Conservation (phyloP, 2,888 invertebrate genomes). For the Eilema griseolum region DNA sequence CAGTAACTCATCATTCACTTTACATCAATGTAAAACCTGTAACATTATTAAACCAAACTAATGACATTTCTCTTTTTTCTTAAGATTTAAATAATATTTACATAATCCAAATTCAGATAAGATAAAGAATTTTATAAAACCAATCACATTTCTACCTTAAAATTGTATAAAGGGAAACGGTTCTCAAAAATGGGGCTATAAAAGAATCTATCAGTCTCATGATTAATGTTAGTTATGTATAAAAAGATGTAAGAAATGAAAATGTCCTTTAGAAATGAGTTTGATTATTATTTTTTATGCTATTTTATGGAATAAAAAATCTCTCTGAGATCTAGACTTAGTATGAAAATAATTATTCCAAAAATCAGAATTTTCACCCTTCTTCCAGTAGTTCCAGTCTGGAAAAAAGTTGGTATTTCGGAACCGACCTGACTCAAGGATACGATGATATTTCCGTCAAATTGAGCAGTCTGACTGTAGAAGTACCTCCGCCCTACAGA, state of each 20-base stretch:
- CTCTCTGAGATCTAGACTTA: background rate
- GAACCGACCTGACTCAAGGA: too few species aligned
- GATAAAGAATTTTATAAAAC: conserved; percentile 23
- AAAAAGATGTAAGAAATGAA: background rate
- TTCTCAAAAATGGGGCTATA: conserved; percentile 6
- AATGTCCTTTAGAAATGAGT: too few species aligned
- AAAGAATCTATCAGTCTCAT: background rate
- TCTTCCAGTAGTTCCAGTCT: background rate
- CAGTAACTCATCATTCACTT: background rate
- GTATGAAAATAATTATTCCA: background rate
- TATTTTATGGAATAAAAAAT: background rate
- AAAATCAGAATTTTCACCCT: background rate
- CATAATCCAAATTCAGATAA: conserved; percentile 38
- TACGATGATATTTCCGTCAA: too few species aligned
- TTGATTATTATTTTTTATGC: background rate
- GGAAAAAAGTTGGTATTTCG: too few species aligned
- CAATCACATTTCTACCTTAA: conserved; percentile 19
- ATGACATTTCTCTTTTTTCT: conserved; percentile 27
- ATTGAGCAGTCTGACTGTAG: too few species aligned
- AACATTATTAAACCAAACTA: conserved; percentile 6
- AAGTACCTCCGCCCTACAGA: too few species aligned
- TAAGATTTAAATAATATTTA: conserved; percentile 39
- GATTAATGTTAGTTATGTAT: conserved; percentile 1
- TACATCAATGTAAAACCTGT: background rate
- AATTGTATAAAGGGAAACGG: conserved; percentile 23